Percentiles rank a stretch among this genome's conserved stretches.
These are phyloP conservation scores for Dufourea novaeangliae DNA, from an alignment of 1,140 invertebrate genomes.

Conservation along the genomic window DNA sequence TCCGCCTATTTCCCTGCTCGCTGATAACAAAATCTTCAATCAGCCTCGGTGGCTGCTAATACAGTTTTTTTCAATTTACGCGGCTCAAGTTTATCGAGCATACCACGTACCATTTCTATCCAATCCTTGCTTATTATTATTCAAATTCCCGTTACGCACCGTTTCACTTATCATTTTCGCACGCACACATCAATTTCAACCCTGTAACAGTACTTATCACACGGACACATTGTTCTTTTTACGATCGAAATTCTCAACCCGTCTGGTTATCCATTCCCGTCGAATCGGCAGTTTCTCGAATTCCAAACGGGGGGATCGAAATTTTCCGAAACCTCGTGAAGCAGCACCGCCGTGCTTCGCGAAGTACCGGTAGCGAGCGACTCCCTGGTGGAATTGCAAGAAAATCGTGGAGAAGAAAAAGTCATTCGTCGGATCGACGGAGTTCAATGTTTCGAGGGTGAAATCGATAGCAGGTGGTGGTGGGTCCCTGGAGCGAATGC, in stretches of 20 bases:
- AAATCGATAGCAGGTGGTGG: constrained; percentile 46
- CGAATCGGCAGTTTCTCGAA: no score
- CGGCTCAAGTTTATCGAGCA: neutral
- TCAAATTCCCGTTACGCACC: no score
- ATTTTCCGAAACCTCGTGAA: no score
- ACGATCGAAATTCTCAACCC: no score
- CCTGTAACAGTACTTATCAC: no score
- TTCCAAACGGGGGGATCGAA: no score
- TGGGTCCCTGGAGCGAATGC: constrained; percentile 13
- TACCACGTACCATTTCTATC: no score
- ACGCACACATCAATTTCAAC: no score
- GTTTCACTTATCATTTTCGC: no score
- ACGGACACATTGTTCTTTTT: no score
- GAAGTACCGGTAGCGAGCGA: neutral
- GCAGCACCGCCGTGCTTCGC: neutral
- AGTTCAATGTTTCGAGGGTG: constrained; percentile 24
- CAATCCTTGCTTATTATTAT: no score
- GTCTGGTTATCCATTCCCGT: no score
- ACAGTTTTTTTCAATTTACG: constrained; percentile 21
- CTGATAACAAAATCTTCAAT: constrained; percentile 23
- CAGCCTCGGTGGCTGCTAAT: neutral
- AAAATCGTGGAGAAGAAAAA: constrained; percentile 16
- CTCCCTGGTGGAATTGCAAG: neutral
- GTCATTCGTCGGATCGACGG: constrained; percentile 1
- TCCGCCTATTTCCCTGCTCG: neutral